Evolutionary conservation across 1,140 invertebrate genomes (phyloP), one percentile per base, ranked within the genome.

Genomic region (Polypedilum pembai): DNA sequence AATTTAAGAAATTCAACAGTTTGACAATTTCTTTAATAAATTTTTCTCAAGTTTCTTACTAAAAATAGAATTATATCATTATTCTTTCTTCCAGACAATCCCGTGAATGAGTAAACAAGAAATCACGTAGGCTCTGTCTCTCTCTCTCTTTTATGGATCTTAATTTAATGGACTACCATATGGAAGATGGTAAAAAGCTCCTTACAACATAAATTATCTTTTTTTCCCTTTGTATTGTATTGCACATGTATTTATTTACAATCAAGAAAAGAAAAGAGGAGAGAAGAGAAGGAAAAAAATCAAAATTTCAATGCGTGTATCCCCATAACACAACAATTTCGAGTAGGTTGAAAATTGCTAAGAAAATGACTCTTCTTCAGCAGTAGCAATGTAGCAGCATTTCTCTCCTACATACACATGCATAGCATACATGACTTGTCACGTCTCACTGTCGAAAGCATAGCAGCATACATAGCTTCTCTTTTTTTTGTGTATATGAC

Each of bases 141-240:
- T 4, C 45, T 56, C 12, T 56, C 12, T 12, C 45, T 56, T 56
- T 56, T 56, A 56, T 56, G 12, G 45, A 56, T 56, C 12, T n/a
- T 33, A n/a, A 56, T 56, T 56, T 56, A 56, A 56, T 56, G 45
- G 45, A 56, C 45, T 3, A 5, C 24, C 24, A 56, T 56, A 56
- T 56, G 45, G 45, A 56, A 33, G 24, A 56, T 56, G 45, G n/a
- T 56, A n/a, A n/a, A 56, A 56, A 56, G 45, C 45, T 56, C 15
- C 45, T 56, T 56, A 56, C 45, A 12, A 56, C 45, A n/a, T 56
- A n/a, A 56, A 56, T 56, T 56, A 15, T 56, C 10, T 56, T 56
- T 12, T 15, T 1, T n/a, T 15, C 5, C 2, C 24, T 56, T 45
- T 12, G 1, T 45, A 1, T 45, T 45, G 15, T 15, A 45, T 45